A percentile compares a stretch with the other conserved stretches of the same genome.
Evolutionary conservation across 2,113 vertebrate species (phyloP).

Genomic region (Tupaia chinensis): DNA sequence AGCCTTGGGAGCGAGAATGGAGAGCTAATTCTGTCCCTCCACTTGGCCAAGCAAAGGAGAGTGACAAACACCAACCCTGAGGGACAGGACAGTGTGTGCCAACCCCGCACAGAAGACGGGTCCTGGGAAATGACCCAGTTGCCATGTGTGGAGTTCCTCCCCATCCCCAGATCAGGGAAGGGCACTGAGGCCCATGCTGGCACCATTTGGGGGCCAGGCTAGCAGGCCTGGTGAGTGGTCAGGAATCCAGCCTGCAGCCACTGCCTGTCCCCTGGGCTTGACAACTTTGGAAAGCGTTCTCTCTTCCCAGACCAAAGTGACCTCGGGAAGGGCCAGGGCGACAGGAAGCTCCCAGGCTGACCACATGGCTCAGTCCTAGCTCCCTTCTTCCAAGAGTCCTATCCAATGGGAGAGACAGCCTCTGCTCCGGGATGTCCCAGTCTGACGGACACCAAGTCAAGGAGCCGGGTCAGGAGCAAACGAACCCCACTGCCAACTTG

Average conservation of each 20-base stretch:
- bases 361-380: neutral
- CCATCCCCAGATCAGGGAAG: neutral
- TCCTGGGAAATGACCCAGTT: slow-evolving; percentile 65
- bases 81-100: neutral
- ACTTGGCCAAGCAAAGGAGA: neutral
- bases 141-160: slow-evolving; percentile 23
- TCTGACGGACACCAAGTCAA: neutral
- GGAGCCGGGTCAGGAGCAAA: neutral
- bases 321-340: neutral
- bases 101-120: neutral
- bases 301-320: neutral
- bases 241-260: neutral
- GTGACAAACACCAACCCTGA: neutral
- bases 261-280: neutral
- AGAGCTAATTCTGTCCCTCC: slow-evolving; percentile 63
- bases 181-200: neutral
- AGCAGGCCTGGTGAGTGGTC: neutral
- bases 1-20: neutral
- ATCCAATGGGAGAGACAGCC: neutral
- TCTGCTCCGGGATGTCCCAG: neutral
- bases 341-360: neutral
- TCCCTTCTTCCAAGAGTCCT: neutral
- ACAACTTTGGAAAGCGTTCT: neutral
- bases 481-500: too few species aligned
- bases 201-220: neutral